A percentile compares a stretch with the other conserved stretches of the same genome.
phyloP scores from a whole-genome alignment of 2,113 vertebrate genomes.

The Aspidoscelis tigris region DNA sequence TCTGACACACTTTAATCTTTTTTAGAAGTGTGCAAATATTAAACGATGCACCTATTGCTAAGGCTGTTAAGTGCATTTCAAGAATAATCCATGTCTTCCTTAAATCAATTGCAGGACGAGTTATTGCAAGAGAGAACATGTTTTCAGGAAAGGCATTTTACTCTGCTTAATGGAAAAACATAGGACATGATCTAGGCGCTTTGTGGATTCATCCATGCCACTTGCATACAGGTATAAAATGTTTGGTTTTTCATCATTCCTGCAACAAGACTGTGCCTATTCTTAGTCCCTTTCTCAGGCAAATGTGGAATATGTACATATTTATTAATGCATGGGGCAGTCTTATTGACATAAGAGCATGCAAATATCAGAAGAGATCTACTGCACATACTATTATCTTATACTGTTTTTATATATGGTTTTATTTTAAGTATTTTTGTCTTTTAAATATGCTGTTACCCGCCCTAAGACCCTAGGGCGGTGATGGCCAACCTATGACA shows the following conservation, averaged over 20 bases:
- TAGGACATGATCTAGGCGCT: fast-evolving
- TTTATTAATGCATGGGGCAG: neutral
- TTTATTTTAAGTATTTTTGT: too few species aligned
- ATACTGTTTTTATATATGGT: too few species aligned
- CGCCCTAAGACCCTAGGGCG: too few species aligned
- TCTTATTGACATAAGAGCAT: neutral
- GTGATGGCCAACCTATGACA: too few species aligned
- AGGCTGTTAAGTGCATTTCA: neutral
- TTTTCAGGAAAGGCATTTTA: constrained; percentile 1
- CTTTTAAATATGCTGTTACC: too few species aligned
- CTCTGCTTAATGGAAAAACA: neutral
- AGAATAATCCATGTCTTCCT: neutral
- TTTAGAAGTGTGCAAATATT: constrained; percentile 18
- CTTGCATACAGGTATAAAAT: too few species aligned
- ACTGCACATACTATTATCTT: neutral
- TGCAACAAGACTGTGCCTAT: neutral
- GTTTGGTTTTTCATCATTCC: too few species aligned
- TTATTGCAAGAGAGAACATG: constrained; percentile 7
- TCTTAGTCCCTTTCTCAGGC: neutral
- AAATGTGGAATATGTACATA: too few species aligned
- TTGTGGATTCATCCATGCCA: fast-evolving
- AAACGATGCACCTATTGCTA: neutral
- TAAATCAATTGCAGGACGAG: neutral
- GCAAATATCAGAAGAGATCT: neutral
- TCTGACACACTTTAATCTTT: constrained; percentile 33